Percentiles rank a stretch among this genome's conserved stretches.
phyloP scores from a whole-genome alignment of 2,888 invertebrate genomes.

The Horisme vitalbata region DNA sequence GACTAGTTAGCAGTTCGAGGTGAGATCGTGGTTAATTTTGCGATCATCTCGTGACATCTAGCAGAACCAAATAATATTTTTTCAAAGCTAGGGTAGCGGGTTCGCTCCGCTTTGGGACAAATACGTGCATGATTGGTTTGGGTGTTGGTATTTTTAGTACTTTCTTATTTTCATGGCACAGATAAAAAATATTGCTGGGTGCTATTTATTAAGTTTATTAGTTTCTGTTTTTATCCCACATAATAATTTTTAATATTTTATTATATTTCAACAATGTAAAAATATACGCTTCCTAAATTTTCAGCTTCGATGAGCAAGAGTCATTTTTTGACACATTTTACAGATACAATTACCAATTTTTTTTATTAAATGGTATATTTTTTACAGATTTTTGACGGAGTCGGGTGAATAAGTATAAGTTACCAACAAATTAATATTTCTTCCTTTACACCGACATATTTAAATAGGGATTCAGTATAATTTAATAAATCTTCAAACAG shows the following conservation, averaged over 20 bases:
- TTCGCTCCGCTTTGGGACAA: too few species aligned
- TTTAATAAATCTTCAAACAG: slow-evolving; percentile 62
- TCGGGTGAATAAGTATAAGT: slow-evolving; percentile 43
- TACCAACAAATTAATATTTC: slow-evolving; percentile 49
- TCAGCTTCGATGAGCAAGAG: not conserved
- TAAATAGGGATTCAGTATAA: slow-evolving; percentile 34
- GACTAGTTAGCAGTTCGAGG: too few species aligned
- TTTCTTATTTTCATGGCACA: too few species aligned
- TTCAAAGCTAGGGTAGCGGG: too few species aligned
- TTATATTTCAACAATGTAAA: slow-evolving; percentile 6
- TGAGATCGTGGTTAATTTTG: too few species aligned
- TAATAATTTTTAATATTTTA: slow-evolving; percentile 1
- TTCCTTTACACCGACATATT: slow-evolving; percentile 31
- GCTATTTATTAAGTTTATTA: too few species aligned
- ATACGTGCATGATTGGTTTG: too few species aligned
- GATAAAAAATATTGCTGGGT: too few species aligned
- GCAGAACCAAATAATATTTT: too few species aligned
- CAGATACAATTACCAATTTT: slow-evolving; percentile 18
- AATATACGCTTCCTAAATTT: not conserved
- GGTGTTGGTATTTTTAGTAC: too few species aligned
- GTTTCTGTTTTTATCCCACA: too few species aligned
- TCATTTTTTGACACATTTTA: not conserved
- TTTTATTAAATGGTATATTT: slow-evolving; percentile 33
- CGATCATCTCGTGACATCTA: too few species aligned
- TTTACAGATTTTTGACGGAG: slow-evolving; percentile 74